A percentile compares a stretch with the other conserved stretches of the same genome.
Conservation (phyloP, 2,113 vertebrate species). For the Phrynosoma blainvillii region DNA sequence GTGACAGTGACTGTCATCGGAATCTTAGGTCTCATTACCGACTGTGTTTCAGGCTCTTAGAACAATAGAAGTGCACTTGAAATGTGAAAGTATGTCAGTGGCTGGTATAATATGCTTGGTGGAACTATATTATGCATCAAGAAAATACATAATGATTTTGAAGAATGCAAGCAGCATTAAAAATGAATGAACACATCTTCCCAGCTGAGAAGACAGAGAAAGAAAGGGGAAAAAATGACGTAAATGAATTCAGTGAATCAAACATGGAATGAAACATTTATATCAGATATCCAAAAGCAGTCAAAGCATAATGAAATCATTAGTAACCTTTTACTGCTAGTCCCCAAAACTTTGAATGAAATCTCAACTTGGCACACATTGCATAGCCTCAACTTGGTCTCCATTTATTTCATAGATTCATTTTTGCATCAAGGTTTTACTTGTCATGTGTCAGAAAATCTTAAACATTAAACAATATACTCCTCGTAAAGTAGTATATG, state of each 20-base stretch:
- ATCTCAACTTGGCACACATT: too few relatives aligned
- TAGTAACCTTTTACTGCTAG: neutral
- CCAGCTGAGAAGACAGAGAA: neutral
- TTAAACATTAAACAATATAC: neutral
- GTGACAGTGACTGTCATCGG: neutral
- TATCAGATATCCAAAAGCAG: neutral
- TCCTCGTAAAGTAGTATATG: too few relatives aligned
- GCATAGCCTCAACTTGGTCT: neutral
- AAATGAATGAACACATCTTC: neutral
- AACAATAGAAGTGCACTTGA: neutral
- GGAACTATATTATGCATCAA: constrained; percentile 9
- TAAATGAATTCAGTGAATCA: neutral
- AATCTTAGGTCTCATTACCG: constrained; percentile 12
- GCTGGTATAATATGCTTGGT: neutral
- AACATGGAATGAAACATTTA: neutral
- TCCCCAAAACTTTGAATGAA: neutral
- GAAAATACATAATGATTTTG: neutral
- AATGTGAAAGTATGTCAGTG: neutral
- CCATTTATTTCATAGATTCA: neutral
- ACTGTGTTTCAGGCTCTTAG: neutral
- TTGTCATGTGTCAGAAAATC: neutral
- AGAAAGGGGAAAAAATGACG: neutral
- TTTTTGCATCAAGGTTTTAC: neutral
- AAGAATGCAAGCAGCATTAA: neutral
- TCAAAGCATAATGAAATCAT: neutral